Percentiles rank a stretch among this genome's conserved stretches.
Evolutionary conservation across 2,797 vertebrate species (phyloP).

Genomic region (Macropodus opercularis): DNA sequence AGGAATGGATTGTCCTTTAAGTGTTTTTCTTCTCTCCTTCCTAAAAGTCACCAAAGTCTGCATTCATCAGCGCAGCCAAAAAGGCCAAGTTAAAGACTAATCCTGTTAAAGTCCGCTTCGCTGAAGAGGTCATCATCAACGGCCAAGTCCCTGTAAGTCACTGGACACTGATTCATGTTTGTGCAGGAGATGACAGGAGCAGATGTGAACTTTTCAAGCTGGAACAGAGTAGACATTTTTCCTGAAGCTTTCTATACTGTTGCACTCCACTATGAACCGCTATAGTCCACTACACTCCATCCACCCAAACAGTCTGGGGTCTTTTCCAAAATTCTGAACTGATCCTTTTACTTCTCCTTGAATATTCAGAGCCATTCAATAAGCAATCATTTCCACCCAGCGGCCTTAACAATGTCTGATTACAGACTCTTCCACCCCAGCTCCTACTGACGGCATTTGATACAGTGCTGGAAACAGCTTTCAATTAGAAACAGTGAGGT

Average conservation of each 20-base stretch:
- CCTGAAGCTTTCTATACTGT: too few relatives aligned
- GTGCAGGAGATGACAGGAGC: conserved; percentile 8
- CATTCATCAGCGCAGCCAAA: conserved; percentile 99
- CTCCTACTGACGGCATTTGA: neutral
- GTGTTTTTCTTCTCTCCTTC: conserved; percentile 13
- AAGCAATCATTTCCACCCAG: neutral
- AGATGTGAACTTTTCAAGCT: conserved; percentile 18
- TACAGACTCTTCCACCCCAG: neutral
- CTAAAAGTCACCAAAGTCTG: conserved; percentile 95
- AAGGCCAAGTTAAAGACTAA: conserved; percentile 99
- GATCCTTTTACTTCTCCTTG: conserved; percentile 6
- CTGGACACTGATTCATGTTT: conserved; percentile 34
- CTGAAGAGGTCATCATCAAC: conserved; percentile 98
- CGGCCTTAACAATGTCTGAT: neutral
- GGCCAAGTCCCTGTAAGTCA: conserved; percentile 96
- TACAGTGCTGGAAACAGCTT: conserved; percentile 4
- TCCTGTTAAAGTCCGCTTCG: conserved; percentile 98
- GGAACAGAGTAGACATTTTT: neutral
- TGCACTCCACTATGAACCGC: too few relatives aligned
- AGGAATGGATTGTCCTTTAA: conserved; percentile 39
- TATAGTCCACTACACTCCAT: too few relatives aligned
- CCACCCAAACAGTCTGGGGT: too few relatives aligned
- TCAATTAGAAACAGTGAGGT: neutral
- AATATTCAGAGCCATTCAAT: conserved; percentile 5
- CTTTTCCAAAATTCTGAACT: too few relatives aligned